Percentiles rank a stretch among this genome's conserved stretches.
Evolutionary conservation across 2,113 vertebrate genomes (phyloP).

Genomic region (Chelonoidis abingdonii): DNA sequence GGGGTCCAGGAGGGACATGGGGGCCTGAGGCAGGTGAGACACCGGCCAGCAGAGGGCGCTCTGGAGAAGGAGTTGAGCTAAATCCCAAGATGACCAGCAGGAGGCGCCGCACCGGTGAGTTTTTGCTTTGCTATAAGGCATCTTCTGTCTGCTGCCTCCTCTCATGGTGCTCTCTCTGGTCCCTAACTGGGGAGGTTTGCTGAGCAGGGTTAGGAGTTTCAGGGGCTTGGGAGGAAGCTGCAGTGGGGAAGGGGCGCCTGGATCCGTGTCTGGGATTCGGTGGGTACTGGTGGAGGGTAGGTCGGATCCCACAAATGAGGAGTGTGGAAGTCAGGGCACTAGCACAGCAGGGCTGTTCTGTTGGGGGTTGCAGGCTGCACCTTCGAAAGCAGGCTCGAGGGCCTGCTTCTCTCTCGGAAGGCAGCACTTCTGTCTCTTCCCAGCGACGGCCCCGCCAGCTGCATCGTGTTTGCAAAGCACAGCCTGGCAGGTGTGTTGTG

Average conservation of each 20-base stretch:
- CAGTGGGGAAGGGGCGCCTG: too few species aligned
- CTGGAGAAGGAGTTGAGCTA: too few species aligned
- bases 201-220: not conserved
- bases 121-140: too few species aligned
- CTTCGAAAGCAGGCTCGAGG: not conserved
- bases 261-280: not conserved
- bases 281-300: not conserved
- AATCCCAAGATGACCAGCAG: too few species aligned
- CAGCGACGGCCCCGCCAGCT: not conserved
- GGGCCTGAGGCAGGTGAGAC: too few species aligned
- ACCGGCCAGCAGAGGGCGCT: too few species aligned
- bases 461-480: not conserved
- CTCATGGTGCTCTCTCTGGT: not conserved
- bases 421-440: not conserved
- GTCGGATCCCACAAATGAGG: not conserved
- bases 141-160: not conserved
- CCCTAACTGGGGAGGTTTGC: not conserved
- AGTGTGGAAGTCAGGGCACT: not conserved
- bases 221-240: not conserved
- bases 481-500: not conserved
- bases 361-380: not conserved
- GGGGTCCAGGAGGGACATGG: too few species aligned
- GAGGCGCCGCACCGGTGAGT: too few species aligned
- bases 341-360: too few species aligned
- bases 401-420: not conserved